Evolutionary conservation across 1,140 invertebrate species (phyloP).

Genomic region (Varroa destructor): DNA sequence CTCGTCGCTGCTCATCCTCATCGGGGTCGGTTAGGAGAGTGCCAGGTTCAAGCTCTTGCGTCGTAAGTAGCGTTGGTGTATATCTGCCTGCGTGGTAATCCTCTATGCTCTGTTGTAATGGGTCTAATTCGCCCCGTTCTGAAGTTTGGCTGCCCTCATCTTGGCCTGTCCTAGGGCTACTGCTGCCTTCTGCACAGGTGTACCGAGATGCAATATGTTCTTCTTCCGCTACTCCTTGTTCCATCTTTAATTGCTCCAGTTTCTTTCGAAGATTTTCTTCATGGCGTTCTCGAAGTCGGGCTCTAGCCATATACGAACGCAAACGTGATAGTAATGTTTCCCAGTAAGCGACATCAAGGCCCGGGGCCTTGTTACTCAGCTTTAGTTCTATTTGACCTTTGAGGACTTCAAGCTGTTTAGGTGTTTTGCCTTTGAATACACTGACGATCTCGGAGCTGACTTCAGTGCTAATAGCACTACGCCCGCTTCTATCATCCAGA

Average conservation of each 20-base stretch:
- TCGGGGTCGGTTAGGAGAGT: slow-evolving; percentile 62
- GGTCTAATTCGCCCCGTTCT: slow-evolving; percentile 40
- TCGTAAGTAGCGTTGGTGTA: slow-evolving; percentile 58
- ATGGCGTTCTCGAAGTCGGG: slow-evolving; percentile 76
- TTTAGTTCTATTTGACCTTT: slow-evolving; percentile 77
- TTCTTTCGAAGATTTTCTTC: slow-evolving; percentile 79
- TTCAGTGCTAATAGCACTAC: slow-evolving; percentile 84
- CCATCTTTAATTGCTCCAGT: slow-evolving; percentile 72
- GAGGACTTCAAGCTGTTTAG: slow-evolving; percentile 64
- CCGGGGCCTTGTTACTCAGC: slow-evolving; percentile 64
- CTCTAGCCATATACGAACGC: slow-evolving; percentile 87
- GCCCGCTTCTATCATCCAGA: slow-evolving; percentile 45
- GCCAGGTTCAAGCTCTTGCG: slow-evolving; percentile 61
- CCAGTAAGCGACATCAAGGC: slow-evolving; percentile 92
- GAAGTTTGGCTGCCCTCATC: slow-evolving; percentile 34
- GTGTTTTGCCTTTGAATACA: slow-evolving; percentile 86
- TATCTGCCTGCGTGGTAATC: slow-evolving; percentile 68
- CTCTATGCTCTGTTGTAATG: slow-evolving; percentile 41
- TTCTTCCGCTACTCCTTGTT: slow-evolving; percentile 39
- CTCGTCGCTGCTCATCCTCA: slow-evolving; percentile 62
- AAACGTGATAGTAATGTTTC: slow-evolving; percentile 81
- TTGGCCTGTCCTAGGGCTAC: slow-evolving; percentile 36
- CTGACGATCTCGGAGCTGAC: slow-evolving; percentile 75
- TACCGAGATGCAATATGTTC: slow-evolving; percentile 34
- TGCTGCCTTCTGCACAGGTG: slow-evolving; percentile 36